Evolutionary conservation across 1,140 invertebrate species (phyloP).

Genomic region (Aethina tumida): DNA sequence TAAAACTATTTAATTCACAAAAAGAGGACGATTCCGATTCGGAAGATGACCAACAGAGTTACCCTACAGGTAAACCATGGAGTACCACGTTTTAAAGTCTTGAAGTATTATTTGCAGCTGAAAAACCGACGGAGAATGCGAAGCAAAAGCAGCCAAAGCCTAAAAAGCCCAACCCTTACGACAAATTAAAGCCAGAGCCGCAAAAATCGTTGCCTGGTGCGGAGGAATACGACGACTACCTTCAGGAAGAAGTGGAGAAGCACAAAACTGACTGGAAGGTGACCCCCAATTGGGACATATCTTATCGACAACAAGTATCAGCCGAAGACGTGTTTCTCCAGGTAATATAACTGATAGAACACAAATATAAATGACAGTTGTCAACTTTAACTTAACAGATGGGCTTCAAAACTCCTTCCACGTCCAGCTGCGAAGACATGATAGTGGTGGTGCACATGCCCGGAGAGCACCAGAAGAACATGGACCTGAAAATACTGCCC

Average conservation of each 20-base stretch:
- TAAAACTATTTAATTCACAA: too few species aligned
- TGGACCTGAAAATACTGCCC: conserved; percentile 61
- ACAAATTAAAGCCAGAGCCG: too few species aligned
- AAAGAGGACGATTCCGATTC: too few species aligned
- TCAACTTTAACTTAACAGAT: conserved; percentile 47
- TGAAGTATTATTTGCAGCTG: too few species aligned
- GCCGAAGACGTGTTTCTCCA: conserved; percentile 80
- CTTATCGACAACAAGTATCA: conserved; percentile 73
- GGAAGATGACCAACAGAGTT: too few species aligned
- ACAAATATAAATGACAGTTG: too few species aligned
- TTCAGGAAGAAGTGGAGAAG: conserved; percentile 7
- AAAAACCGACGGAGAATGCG: too few species aligned
- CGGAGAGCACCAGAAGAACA: conserved; percentile 52
- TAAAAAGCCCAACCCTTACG: too few species aligned
- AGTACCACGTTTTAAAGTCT: too few species aligned
- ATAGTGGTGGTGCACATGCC: conserved; percentile 64
- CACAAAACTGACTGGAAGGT: conserved; percentile 38
- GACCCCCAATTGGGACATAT: conserved; percentile 68
- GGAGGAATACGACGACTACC: conserved; percentile 10
- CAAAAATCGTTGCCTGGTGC: too few species aligned
- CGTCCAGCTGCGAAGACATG: conserved; percentile 79
- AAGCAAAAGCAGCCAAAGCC: too few species aligned
- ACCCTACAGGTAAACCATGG: too few species aligned
- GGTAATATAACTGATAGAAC: conserved; percentile 36
- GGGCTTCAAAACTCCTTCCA: conserved; percentile 69